Percentiles rank a stretch among this genome's conserved stretches.
Conservation (phyloP, 2,113 vertebrate species). For the Formicarius rufipectus region DNA sequence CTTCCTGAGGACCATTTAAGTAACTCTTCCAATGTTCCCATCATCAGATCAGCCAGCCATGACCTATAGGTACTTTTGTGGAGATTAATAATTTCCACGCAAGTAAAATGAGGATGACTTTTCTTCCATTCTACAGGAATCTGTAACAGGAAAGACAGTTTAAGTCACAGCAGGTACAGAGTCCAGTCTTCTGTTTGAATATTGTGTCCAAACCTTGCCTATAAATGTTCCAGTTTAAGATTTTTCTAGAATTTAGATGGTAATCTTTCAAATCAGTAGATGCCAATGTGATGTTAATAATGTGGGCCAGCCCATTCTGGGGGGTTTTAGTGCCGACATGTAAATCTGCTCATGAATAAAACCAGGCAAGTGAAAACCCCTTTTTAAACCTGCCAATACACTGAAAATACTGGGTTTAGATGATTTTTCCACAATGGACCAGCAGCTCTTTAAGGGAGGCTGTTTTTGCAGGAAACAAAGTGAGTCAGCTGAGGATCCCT, state of each 20-base stretch:
- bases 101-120: neutral
- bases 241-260: neutral
- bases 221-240: neutral
- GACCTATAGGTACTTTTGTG: neutral
- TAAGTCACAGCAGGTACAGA: rapidly evolving
- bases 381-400: neutral
- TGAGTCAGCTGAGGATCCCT: neutral
- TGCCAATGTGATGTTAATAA: neutral
- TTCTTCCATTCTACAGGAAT: neutral
- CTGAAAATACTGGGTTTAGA: neutral
- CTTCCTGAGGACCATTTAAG: neutral
- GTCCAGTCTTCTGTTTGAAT: neutral
- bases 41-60: neutral
- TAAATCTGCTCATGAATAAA: neutral
- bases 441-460: neutral
- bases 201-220: neutral
- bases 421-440: neutral
- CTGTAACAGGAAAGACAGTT: neutral
- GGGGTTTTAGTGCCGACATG: neutral
- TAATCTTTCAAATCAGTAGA: neutral
- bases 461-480: neutral
- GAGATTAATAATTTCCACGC: neutral
- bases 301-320: neutral
- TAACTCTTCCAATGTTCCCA: neutral
- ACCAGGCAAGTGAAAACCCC: neutral